Base-by-base conservation (phyloP, 2,888 invertebrate species). In the Ischnura elegans region DNA sequence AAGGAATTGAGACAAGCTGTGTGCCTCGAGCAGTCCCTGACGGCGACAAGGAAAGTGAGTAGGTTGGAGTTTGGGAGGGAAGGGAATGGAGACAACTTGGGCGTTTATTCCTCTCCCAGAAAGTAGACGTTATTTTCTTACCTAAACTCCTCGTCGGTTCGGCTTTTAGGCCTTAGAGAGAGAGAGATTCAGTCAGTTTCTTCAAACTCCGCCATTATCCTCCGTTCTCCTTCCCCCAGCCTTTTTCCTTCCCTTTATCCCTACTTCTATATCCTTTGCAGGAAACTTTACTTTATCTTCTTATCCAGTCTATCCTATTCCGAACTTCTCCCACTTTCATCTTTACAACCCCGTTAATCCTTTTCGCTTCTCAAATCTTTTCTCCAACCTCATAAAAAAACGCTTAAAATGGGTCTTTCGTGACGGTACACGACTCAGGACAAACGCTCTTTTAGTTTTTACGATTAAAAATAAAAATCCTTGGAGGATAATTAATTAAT, bases 81-180 rank as follows among this genome's bases (percentile, higher is more conserved):
- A 42, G 25, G 87, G 51, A 25, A 21, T 46, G 45, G 87, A 47
- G 47, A 47, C 29, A 36, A 51, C 46, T 87, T 87, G 10, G 87
- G 87, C 51, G 21, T 87, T 87, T 87, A 47, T 51, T 86, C 86
- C 86, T 46, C 86, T 51, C 13, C 51, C 87, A 51, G 55, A 51
- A 87, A 51, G 47, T 87, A 36, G 51, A n/a, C 51, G 29, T 55
- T 87, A 55, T 87, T 87, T 87, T 87, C 87, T 51, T 42, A 36
- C 36, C 87, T 87, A 51, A 87, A 87, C 87, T 87, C 87, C 19
- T 3, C 51, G 29, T 47, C 87, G 51, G 55, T 87, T 51, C 87
- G 51, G 42, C 87, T 87, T 51, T 86, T 46, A 46, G 45, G 1
- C 86, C 46, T 86, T 46, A 21, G 21, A 6, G 0, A 3, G n/a